phyloP scores from a whole-genome alignment of 2,113 vertebrate genomes.

The Brienomyrus longianalis region DNA sequence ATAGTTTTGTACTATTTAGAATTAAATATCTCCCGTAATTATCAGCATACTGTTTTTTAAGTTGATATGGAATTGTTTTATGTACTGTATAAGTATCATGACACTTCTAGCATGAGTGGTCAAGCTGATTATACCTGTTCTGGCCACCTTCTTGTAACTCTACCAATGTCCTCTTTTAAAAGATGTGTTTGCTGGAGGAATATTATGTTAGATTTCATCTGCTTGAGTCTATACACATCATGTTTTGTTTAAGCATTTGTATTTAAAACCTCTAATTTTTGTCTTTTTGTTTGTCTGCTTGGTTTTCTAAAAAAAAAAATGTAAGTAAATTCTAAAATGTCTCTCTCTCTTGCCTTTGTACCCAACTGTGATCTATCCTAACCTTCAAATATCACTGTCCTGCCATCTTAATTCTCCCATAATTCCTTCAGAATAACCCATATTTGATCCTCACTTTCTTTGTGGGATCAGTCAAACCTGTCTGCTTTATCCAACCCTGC shows the following conservation, averaged over 20 bases:
- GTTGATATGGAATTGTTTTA: too few relatives aligned
- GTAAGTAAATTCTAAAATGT: background rate
- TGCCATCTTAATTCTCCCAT: background rate
- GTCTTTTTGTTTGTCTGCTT: background rate
- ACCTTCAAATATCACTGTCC: background rate
- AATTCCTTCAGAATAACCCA: background rate
- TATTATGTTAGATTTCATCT: too few relatives aligned
- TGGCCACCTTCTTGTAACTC: too few relatives aligned
- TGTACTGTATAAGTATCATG: too few relatives aligned
- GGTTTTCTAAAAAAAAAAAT: background rate
- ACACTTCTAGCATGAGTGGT: too few relatives aligned
- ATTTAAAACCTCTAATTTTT: background rate
- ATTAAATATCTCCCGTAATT: too few relatives aligned
- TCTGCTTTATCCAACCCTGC: background rate
- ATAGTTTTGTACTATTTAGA: too few relatives aligned
- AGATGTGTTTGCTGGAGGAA: too few relatives aligned
- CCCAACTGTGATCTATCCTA: background rate
- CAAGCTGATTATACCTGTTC: too few relatives aligned
- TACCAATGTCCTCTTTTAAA: too few relatives aligned
- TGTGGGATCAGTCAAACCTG: background rate
- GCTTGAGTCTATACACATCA: too few relatives aligned
- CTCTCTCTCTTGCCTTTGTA: background rate
- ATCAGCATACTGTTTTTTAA: too few relatives aligned
- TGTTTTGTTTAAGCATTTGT: background rate
- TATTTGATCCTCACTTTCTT: background rate